Base-by-base conservation (phyloP, 2,113 vertebrate species). In the Ptychochromis oligacanthus region DNA sequence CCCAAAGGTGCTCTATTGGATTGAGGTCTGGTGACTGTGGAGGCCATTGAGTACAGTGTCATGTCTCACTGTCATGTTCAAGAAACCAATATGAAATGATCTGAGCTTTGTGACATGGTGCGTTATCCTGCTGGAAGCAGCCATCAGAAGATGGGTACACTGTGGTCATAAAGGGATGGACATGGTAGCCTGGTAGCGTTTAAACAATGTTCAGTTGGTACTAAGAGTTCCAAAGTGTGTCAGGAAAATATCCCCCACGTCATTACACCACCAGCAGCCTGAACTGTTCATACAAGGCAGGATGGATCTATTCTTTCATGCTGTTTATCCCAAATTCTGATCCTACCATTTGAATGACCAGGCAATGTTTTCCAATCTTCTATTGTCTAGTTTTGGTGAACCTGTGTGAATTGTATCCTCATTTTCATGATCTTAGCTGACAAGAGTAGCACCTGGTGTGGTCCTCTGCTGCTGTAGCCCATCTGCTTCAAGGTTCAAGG, bases 401-500 rank as follows among this genome's bases (percentile, higher is more conserved):
- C 12, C 4, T 4, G 13, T 43, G 12, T 43, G 40, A 43, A 13
- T 5, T 43, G 11, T 43, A 43, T 11, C 40, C 40, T 43, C 4
- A 13, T 3, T 43, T 43, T 43, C 40, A 1, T 43, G 12, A 13
- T 43, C 12, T 43, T 13, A 13, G 12, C 40, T 43, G 40, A 43
- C 40, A 43, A 4, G 40, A 43, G 12, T 13, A 12, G 40, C 12
- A 52, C 49, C 2, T 1, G 17, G 6, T 52, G 17, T 52, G 49
- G 17, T 7, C 49, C 20, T 5, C 3, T 52, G 49, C 49, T 52
- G 17, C 49, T 52, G 17, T 52, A 52, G 49, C 6, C 1, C 49
- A 8, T 20, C 17, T 28, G 24, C 40, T 49, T 70, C 40, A 28
- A 1, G 49, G 64, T 70, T 40, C 0, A 0, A 52, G 12, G 15